phyloP scores from a whole-genome alignment of 2,113 vertebrate genomes.

The human (Homo sapiens) region GRCh38 chr5:89670501-89671000 shows the following conservation, averaged over 20 bases:
- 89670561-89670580: neutral
- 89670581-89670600: neutral
- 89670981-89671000: neutral
- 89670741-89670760: neutral
- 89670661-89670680: neutral
- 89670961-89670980: neutral
- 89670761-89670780: neutral
- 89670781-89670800: neutral
- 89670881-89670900: neutral
- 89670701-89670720: neutral
- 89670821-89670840: neutral
- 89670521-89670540: neutral
- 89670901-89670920: neutral
- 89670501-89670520: neutral
- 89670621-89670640: neutral
- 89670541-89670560: neutral
- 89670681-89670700: neutral
- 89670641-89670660: neutral
- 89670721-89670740: neutral
- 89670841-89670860: neutral
- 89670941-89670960: neutral
- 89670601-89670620: neutral
- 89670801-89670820: neutral
- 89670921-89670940: neutral
- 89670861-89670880: neutral